phyloP scores from a whole-genome alignment of 1,140 invertebrate genomes.

The Dufourea novaeangliae region DNA sequence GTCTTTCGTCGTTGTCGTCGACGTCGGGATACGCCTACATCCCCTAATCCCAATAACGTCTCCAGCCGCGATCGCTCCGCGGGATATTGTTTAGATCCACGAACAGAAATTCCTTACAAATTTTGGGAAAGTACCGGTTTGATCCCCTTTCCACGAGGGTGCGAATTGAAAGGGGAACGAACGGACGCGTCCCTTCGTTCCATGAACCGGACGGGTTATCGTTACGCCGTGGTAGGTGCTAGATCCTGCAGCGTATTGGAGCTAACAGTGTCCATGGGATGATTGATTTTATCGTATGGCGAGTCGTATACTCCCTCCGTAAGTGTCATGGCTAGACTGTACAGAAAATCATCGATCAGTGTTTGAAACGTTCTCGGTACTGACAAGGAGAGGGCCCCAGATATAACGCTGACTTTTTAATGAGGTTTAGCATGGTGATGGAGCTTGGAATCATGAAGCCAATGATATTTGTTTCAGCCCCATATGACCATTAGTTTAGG shows the following conservation, averaged over 20 bases:
- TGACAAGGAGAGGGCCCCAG: no score
- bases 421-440: no score
- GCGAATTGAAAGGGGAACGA: constrained; percentile 62
- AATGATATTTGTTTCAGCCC: no score
- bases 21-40: constrained; percentile 48
- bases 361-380: no score
- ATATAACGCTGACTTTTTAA: no score
- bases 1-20: constrained; percentile 41
- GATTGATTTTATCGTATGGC: no score
- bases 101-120: constrained; percentile 76
- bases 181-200: neutral
- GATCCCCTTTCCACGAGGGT: constrained; percentile 40
- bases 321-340: no score
- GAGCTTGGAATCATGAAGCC: no score
- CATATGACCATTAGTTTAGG: no score
- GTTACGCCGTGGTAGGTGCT: neutral
- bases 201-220: neutral
- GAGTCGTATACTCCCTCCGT: neutral
- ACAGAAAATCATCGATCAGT: no score
- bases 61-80: constrained; percentile 52
- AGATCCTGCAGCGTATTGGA: neutral
- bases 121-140: constrained; percentile 61
- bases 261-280: no score
- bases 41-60: constrained; percentile 63
- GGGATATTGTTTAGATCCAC: constrained; percentile 77